These are phyloP conservation scores for Chondrosia reniformis DNA, from an alignment of 37 sponge, comb jelly and placozoan species.

Conservation along the genomic window DNA sequence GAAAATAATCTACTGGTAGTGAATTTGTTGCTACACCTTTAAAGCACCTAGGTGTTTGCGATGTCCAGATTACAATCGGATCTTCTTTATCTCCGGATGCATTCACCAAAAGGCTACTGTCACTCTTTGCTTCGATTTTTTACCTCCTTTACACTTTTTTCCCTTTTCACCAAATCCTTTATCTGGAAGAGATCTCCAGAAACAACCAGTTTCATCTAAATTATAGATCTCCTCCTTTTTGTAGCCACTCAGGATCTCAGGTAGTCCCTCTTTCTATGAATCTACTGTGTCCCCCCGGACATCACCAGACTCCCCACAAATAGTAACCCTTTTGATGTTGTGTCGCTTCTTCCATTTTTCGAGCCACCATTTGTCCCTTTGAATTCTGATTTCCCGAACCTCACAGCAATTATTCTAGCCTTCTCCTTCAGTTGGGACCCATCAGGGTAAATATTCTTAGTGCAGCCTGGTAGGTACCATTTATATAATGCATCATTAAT, in stretches of 20 bases:
- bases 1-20: conserved; percentile 55
- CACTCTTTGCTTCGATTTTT: neutral
- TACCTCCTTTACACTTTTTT: conserved; percentile 4
- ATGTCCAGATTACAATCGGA: conserved; percentile 64
- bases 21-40: conserved; percentile 24
- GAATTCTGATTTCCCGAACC: conserved; percentile 23
- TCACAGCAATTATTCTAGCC: conserved; percentile 26
- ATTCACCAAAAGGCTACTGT: conserved; percentile 6
- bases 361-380: conserved; percentile 29
- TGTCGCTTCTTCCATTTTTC: conserved; percentile 27
- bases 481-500: conserved; percentile 34
- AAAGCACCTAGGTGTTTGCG: conserved; percentile 55
- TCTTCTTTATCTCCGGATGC: conserved; percentile 9
- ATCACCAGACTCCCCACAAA: conserved; percentile 66
- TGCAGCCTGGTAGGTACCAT: conserved; percentile 28
- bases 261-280: conserved; percentile 56
- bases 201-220: conserved; percentile 44
- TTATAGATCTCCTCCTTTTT: too few relatives aligned
- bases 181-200: conserved; percentile 46
- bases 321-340: conserved; percentile 40
- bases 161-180: neutral
- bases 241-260: conserved; percentile 30
- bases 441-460: conserved; percentile 44
- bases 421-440: conserved; percentile 29
- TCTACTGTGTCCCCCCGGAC: conserved; percentile 34